Evolutionary conservation across 2,888 invertebrate species (phyloP).

Genomic region (Pachymerium ferrugineum): DNA sequence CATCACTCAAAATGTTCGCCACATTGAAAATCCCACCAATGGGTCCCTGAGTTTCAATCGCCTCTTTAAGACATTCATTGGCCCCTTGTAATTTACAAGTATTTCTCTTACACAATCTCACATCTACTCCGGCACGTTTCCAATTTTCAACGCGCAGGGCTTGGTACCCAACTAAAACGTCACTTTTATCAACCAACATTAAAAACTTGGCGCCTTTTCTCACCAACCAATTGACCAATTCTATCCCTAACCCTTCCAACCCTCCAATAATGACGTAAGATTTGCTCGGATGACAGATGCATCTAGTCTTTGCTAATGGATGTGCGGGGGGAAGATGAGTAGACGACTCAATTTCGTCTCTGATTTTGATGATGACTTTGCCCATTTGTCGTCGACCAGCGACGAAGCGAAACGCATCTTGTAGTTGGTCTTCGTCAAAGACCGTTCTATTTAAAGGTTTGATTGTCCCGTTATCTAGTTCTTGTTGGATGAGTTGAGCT

Average conservation of each 20-base stretch:
- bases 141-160: constrained; percentile 48
- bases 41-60: background rate
- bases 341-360: constrained; percentile 42
- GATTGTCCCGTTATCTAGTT: constrained; percentile 81
- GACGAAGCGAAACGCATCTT: constrained; percentile 89
- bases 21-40: background rate
- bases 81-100: background rate
- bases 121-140: constrained; percentile 42
- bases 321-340: constrained; percentile 42
- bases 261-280: constrained; percentile 46
- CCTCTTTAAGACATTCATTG: background rate
- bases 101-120: background rate
- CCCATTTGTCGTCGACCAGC: constrained; percentile 96
- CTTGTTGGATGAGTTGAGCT: constrained; percentile 70
- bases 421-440: constrained; percentile 78
- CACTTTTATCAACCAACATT: constrained; percentile 51
- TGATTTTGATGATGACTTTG: constrained; percentile 76
- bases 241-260: constrained; percentile 53
- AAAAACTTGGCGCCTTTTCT: constrained; percentile 50
- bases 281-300: constrained; percentile 47
- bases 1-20: background rate
- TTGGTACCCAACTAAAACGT: constrained; percentile 51
- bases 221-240: constrained; percentile 49
- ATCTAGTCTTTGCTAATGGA: constrained; percentile 46
- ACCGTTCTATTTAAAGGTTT: constrained; percentile 81